phyloP scores from a whole-genome alignment of 2,113 vertebrate genomes.

The Henicopernis longicauda region DNA sequence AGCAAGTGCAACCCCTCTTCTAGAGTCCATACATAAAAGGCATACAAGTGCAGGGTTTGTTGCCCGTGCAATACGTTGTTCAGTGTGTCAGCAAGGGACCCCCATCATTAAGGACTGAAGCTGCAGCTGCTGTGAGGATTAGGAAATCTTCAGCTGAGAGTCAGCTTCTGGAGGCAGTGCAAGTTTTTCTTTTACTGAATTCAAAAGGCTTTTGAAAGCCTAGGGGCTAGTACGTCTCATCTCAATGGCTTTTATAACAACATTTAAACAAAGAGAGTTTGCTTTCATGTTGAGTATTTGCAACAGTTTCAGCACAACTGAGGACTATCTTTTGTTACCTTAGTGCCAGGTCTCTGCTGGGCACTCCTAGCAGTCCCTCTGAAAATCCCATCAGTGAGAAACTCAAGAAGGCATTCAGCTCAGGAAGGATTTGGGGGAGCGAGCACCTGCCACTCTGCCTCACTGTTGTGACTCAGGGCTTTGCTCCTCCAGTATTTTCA shows the following conservation, averaged over 20 bases:
- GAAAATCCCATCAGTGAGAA: not conserved
- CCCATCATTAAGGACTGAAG: not conserved
- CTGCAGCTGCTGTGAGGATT: constrained; percentile 38
- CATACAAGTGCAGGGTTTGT: not conserved
- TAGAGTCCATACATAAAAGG: not conserved
- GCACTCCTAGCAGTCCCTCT: not conserved
- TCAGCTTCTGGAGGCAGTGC: not conserved
- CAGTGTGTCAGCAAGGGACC: not conserved
- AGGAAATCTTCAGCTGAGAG: constrained; percentile 31
- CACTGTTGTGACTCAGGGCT: not conserved
- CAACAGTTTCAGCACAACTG: not conserved
- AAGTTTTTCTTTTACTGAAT: not conserved
- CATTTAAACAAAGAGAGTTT: not conserved
- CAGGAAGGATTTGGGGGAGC: not conserved
- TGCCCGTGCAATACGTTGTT: not conserved
- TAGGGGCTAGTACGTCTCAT: not conserved
- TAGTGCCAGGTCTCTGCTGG: not conserved
- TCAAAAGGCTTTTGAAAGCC: not conserved
- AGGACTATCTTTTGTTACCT: not conserved
- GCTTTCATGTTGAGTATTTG: not conserved
- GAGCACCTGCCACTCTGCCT: not conserved
- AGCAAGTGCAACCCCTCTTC: not conserved
- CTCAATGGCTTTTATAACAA: not conserved
- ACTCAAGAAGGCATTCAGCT: not conserved
- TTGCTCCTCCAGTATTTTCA: not conserved